Evolutionary conservation across 1,140 invertebrate genomes (phyloP).

Genomic region (Sipha flava): DNA sequence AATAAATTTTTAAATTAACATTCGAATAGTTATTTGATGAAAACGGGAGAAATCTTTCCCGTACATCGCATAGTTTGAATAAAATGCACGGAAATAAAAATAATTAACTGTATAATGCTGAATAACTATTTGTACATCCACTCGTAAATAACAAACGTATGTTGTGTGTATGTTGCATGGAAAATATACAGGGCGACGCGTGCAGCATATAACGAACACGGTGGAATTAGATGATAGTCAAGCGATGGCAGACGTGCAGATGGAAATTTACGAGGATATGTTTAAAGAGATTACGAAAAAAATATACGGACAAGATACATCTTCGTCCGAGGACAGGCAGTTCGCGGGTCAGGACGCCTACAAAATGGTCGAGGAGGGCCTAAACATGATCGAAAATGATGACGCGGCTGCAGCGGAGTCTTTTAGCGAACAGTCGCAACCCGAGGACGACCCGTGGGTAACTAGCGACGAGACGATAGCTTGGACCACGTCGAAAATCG

Average conservation of each 20-base stretch:
- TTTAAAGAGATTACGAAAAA: slow-evolving; percentile 85
- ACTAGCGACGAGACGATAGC: slow-evolving; percentile 56
- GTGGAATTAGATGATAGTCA: neutral
- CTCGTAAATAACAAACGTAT: no score
- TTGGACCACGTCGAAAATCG: slow-evolving; percentile 63
- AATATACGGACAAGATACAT: slow-evolving; percentile 70
- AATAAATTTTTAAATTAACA: no score
- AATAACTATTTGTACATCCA: no score
- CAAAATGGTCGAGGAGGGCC: slow-evolving; percentile 31
- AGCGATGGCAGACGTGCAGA: slow-evolving; percentile 37
- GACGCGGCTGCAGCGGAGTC: neutral
- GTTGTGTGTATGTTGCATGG: no score
- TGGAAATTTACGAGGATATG: slow-evolving; percentile 63
- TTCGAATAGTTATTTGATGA: no score
- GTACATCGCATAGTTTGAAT: no score
- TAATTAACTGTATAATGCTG: no score
- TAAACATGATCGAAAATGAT: slow-evolving; percentile 4
- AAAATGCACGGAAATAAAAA: no score
- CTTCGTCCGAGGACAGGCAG: slow-evolving; percentile 51
- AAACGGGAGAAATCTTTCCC: no score
- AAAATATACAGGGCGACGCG: neutral
- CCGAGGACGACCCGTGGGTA: slow-evolving; percentile 54
- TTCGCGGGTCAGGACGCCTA: slow-evolving; percentile 47
- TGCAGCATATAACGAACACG: neutral
- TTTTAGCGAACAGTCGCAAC: neutral